phyloP scores from a whole-genome alignment of 1,140 invertebrate genomes.

The Aporrectodea caliginosa region DNA sequence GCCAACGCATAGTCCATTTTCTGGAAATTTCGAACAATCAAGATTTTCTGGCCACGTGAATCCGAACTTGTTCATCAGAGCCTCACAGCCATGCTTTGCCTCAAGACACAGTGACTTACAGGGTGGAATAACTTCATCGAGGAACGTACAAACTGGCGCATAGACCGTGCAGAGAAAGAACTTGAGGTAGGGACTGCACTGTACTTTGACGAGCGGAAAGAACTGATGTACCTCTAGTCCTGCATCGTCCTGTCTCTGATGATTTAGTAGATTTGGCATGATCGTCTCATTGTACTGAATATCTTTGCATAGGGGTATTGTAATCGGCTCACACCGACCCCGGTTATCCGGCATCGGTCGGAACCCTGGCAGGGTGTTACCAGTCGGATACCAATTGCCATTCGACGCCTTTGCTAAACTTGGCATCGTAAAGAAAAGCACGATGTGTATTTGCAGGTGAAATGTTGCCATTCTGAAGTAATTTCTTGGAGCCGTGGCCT shows the following conservation, averaged over 20 bases:
- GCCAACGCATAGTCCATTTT: slow-evolving; percentile 77
- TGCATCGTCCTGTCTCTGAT: slow-evolving; percentile 91
- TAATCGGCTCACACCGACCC: slow-evolving; percentile 77
- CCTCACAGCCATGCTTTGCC: slow-evolving; percentile 71
- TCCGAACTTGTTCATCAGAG: slow-evolving; percentile 85
- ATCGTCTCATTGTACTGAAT: slow-evolving; percentile 93
- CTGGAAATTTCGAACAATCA: slow-evolving; percentile 85
- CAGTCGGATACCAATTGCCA: not conserved
- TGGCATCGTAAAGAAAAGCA: too few relatives aligned
- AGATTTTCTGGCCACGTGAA: slow-evolving; percentile 90
- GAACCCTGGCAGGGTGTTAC: slow-evolving; percentile 13
- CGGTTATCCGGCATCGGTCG: slow-evolving; percentile 59
- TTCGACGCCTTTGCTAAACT: too few relatives aligned
- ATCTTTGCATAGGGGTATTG: slow-evolving; percentile 84
- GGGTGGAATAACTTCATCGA: slow-evolving; percentile 84
- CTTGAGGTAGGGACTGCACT: slow-evolving; percentile 88
- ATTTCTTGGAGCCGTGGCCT: too few relatives aligned
- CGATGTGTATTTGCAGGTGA: too few relatives aligned
- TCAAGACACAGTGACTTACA: slow-evolving; percentile 66
- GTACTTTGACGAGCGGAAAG: slow-evolving; percentile 89
- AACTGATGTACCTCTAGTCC: slow-evolving; percentile 89
- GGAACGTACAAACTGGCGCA: slow-evolving; percentile 80
- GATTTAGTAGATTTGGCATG: slow-evolving; percentile 89
- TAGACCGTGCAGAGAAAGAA: slow-evolving; percentile 95
- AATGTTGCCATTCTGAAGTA: too few relatives aligned